These are phyloP conservation scores for Passer domesticus DNA, from an alignment of 2,113 vertebrate genomes.

Conservation along the genomic window DNA sequence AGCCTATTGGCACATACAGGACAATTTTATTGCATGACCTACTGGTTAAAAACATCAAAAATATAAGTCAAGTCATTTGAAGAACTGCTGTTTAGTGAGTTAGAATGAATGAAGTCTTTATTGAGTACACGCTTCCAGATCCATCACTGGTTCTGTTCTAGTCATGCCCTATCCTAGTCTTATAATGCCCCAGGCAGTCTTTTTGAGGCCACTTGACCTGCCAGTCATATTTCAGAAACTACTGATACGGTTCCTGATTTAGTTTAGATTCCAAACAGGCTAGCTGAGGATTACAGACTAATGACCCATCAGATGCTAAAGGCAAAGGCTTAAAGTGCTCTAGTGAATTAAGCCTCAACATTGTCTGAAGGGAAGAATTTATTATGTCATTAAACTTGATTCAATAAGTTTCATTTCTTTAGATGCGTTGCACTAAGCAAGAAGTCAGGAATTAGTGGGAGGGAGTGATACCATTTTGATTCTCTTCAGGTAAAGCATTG, in stretches of 20 bases:
- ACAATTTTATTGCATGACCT: constrained; percentile 74
- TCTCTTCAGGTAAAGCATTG: constrained; percentile 58
- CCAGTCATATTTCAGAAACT: constrained; percentile 80
- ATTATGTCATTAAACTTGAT: constrained; percentile 81
- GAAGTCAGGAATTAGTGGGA: constrained; percentile 59
- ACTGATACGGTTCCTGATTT: constrained; percentile 77
- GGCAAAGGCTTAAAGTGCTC: constrained; percentile 81
- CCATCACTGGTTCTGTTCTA: constrained; percentile 71
- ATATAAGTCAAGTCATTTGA: constrained; percentile 71
- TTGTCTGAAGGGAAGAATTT: constrained; percentile 80
- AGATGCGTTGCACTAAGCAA: constrained; percentile 47
- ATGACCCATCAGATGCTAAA: constrained; percentile 82
- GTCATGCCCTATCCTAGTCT: constrained; percentile 67
- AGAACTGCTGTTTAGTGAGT: constrained; percentile 75
- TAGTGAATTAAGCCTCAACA: constrained; percentile 78
- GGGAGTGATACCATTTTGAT: constrained; percentile 23
- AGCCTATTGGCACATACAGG: constrained; percentile 64
- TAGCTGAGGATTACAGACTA: constrained; percentile 79
- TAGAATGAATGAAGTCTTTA: constrained; percentile 81
- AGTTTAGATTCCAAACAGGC: constrained; percentile 77
- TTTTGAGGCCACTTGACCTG: constrained; percentile 81
- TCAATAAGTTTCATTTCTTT: constrained; percentile 78
- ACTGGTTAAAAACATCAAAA: constrained; percentile 74
- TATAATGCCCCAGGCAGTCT: constrained; percentile 74
- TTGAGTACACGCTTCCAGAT: constrained; percentile 68